Evolutionary conservation across 1,140 invertebrate species (phyloP).

Genomic region (Achatina immaculata): DNA sequence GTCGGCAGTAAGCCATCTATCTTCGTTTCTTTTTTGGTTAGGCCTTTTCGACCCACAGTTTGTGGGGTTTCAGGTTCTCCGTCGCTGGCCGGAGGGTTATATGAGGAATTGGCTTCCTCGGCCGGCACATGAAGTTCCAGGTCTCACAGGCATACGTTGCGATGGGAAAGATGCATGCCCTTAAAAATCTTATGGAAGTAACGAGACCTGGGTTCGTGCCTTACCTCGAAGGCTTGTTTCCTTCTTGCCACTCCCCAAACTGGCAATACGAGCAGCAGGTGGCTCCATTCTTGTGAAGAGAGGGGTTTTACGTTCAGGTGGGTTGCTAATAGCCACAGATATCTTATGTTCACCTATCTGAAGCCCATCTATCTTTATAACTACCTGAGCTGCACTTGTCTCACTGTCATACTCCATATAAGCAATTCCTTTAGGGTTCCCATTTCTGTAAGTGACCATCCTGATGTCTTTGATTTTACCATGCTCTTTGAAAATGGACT

Average conservation of each 20-base stretch:
- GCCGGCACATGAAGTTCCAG: no score
- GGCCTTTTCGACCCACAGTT: no score
- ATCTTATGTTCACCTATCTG: constrained; percentile 78
- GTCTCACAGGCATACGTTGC: no score
- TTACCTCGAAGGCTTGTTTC: constrained; percentile 69
- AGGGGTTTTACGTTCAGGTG: constrained; percentile 75
- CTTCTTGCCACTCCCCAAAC: constrained; percentile 73
- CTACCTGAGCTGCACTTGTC: constrained; percentile 76
- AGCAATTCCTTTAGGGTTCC: constrained; percentile 83
- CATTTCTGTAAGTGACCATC: constrained; percentile 86
- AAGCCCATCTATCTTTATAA: constrained; percentile 80
- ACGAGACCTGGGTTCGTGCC: constrained; percentile 74
- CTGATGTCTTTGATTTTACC: constrained; percentile 84
- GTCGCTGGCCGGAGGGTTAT: no score
- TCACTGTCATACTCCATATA: constrained; percentile 74
- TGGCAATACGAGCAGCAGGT: constrained; percentile 60
- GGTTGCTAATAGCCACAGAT: constrained; percentile 86
- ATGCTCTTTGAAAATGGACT: constrained; percentile 78
- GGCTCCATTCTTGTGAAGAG: constrained; percentile 21
- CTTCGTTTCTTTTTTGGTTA: no score
- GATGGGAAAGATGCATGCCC: no score
- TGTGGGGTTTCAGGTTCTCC: no score
- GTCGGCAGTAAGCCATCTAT: no score
- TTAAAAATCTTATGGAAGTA: no score
- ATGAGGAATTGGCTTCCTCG: no score